A percentile compares a stretch with the other conserved stretches of the same genome.
These are phyloP conservation scores for Phoebastria nigripes DNA, from an alignment of 2,797 vertebrate genomes.

Conservation along the genomic window DNA sequence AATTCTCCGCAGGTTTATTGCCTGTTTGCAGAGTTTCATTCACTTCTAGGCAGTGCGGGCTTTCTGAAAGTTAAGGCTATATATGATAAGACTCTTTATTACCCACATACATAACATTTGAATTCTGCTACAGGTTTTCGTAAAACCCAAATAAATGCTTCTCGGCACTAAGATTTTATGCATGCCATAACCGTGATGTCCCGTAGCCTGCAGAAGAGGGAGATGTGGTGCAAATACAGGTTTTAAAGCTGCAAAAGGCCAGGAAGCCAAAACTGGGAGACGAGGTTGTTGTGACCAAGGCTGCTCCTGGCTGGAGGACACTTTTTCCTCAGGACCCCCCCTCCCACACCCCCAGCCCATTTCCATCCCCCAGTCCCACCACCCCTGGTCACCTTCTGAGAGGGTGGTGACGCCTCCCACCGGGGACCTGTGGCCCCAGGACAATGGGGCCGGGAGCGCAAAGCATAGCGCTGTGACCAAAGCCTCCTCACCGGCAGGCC, in stretches of 20 bases:
- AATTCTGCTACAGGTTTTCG: not conserved
- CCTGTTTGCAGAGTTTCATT: not conserved
- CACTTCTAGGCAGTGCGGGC: not conserved
- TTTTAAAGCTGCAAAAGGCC: not conserved
- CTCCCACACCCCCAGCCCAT: not conserved
- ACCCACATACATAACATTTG: not conserved
- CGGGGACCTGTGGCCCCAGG: slow-evolving; percentile 65
- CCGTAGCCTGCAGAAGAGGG: not conserved
- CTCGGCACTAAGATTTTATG: not conserved
- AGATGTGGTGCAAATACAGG: not conserved
- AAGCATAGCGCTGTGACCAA: slow-evolving; percentile 84
- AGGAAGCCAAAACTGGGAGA: not conserved
- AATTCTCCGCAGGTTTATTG: not conserved
- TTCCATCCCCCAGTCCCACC: slow-evolving; percentile 41
- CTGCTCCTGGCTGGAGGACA: not conserved
- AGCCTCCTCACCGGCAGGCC: slow-evolving; percentile 60
- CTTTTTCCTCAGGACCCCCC: not conserved
- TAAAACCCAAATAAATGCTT: not conserved
- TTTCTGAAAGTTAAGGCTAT: not conserved
- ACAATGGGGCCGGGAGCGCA: slow-evolving; percentile 82
- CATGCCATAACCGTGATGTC: not conserved
- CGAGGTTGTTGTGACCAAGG: not conserved
- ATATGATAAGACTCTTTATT: not conserved
- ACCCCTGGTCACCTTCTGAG: not conserved
- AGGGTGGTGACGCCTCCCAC: slow-evolving; percentile 38